Percentiles rank a stretch among this genome's conserved stretches.
Conservation (phyloP, 2,797 vertebrate species). For the Choloepus didactylus region DNA sequence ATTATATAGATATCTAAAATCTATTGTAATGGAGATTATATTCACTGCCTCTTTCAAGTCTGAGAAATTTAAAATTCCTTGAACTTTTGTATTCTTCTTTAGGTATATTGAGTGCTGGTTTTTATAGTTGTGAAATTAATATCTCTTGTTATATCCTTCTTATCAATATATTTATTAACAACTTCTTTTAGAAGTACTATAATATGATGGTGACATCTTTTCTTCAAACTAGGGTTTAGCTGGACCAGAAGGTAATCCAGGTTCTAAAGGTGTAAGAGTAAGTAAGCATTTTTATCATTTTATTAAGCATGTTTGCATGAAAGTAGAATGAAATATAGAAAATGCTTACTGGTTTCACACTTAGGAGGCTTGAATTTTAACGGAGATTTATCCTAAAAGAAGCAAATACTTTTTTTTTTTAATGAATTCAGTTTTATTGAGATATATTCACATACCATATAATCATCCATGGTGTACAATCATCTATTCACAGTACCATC, state of each 20-base stretch:
- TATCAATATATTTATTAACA: neutral
- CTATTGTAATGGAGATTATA: neutral
- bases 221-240: conserved; percentile 92
- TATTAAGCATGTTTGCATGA: conserved; percentile 31
- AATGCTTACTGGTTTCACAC: neutral
- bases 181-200: neutral
- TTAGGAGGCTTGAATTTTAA: neutral
- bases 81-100: conserved; percentile 23
- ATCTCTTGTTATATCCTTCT: neutral
- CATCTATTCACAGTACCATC: too few relatives aligned
- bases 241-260: conserved; percentile 96
- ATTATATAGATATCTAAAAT: conserved; percentile 30
- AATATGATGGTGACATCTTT: conserved; percentile 20
- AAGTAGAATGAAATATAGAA: conserved; percentile 8
- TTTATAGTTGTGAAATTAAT: conserved; percentile 56
- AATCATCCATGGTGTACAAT: too few relatives aligned
- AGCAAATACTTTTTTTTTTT: neutral
- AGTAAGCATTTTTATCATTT: conserved; percentile 88
- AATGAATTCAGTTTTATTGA: too few relatives aligned
- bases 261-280: conserved; percentile 96
- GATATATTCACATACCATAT: too few relatives aligned
- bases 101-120: conserved; percentile 8
- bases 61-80: conserved; percentile 54
- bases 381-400: neutral
- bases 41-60: neutral